Conservation (phyloP, 1,140 invertebrate genomes). For the Sitophilus oryzae region DNA sequence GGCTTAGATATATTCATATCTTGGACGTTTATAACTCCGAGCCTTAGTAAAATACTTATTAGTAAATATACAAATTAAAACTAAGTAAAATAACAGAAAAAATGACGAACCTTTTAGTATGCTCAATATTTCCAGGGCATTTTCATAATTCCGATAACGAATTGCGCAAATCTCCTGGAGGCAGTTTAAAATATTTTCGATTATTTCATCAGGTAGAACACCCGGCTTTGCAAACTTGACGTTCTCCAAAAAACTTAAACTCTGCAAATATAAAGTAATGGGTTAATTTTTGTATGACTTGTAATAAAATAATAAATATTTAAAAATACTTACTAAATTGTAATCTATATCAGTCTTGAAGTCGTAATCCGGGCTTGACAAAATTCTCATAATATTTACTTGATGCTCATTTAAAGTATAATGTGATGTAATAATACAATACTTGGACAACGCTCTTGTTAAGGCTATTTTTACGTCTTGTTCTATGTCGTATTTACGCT, state of each 20-base stretch:
- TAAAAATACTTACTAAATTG: slow-evolving; percentile 32
- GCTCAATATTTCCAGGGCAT: slow-evolving; percentile 29
- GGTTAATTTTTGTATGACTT: too few species aligned
- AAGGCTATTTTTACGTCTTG: slow-evolving; percentile 16
- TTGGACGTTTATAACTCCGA: too few species aligned
- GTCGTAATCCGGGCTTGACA: slow-evolving; percentile 29
- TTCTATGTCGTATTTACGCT: slow-evolving; percentile 7
- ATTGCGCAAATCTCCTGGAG: slow-evolving; percentile 27
- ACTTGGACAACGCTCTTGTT: slow-evolving; percentile 19
- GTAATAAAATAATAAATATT: too few species aligned
- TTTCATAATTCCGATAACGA: slow-evolving; percentile 25
- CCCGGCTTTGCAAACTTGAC: slow-evolving; percentile 17
- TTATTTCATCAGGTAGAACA: slow-evolving; percentile 16
- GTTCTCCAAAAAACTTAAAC: slow-evolving; percentile 24
- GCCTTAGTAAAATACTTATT: too few species aligned
- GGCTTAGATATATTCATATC: too few species aligned
- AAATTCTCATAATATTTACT: slow-evolving; percentile 23
- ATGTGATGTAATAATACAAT: slow-evolving; percentile 15
- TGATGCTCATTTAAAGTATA: slow-evolving; percentile 12
- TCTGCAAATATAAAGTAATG: too few species aligned
- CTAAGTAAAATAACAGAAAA: too few species aligned
- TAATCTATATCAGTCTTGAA: slow-evolving; percentile 26
- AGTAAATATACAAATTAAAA: too few species aligned
- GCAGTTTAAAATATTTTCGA: slow-evolving; percentile 29
- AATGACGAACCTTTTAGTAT: slow-evolving; percentile 29